Evolutionary conservation across 2,797 vertebrate species (phyloP).

Genomic region (Xerus rutilus): DNA sequence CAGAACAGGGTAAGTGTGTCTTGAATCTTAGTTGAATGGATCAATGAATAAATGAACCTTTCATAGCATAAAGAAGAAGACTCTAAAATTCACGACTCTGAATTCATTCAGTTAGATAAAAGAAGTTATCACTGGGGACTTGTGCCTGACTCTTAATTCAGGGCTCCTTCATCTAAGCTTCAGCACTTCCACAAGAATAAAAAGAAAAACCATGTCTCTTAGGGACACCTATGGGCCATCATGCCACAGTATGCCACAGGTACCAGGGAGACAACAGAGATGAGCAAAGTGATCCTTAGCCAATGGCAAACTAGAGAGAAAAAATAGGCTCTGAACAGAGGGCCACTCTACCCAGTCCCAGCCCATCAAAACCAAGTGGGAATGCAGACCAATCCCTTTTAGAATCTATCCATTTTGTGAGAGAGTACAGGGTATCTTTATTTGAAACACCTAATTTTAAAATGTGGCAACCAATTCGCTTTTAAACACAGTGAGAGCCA

Average conservation of each 20-base stretch:
- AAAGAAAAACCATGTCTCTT: background rate
- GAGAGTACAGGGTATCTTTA: background rate
- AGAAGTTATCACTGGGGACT: background rate
- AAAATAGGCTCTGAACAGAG: background rate
- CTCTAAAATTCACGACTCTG: slow-evolving; percentile 26
- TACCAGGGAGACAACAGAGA: background rate
- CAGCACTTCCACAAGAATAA: background rate
- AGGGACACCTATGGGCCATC: background rate
- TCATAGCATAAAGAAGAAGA: slow-evolving; percentile 48
- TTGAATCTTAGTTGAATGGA: slow-evolving; percentile 2
- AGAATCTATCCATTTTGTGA: background rate
- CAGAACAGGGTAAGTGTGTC: background rate
- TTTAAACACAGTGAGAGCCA: background rate
- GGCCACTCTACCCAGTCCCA: background rate
- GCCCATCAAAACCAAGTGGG: background rate
- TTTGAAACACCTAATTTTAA: slow-evolving; percentile 46
- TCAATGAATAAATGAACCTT: background rate
- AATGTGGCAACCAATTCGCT: background rate
- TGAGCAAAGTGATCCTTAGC: background rate
- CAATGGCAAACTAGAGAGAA: background rate
- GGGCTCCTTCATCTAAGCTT: background rate
- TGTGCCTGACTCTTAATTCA: background rate
- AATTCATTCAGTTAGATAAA: slow-evolving; percentile 47
- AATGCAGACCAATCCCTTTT: background rate
- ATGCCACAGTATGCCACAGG: background rate